phyloP scores from a whole-genome alignment of 2,113 vertebrate species.

The Glaucomys volans region DNA sequence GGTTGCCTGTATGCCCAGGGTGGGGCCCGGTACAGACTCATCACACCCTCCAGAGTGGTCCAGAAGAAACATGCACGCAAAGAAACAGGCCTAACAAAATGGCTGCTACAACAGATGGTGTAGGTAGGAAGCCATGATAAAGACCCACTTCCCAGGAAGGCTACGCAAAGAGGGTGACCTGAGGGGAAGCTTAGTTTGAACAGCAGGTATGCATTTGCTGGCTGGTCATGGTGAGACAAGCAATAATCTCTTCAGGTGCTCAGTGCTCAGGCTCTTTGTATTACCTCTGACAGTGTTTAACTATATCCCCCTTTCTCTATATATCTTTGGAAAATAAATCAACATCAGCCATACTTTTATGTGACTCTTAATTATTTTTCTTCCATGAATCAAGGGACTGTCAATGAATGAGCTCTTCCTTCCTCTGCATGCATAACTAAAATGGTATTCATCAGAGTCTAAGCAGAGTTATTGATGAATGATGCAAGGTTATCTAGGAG shows the following conservation, averaged over 20 bases:
- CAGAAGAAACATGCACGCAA: background rate
- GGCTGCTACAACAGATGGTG: fast-evolving
- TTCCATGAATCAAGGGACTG: conserved; percentile 1
- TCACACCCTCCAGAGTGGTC: background rate
- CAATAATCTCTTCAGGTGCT: background rate
- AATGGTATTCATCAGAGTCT: background rate
- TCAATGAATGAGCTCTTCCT: conserved; percentile 41
- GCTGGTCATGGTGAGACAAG: background rate
- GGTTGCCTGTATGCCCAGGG: background rate
- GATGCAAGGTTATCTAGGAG: background rate
- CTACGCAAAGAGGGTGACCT: background rate
- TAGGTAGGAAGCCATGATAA: background rate
- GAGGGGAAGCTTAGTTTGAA: background rate
- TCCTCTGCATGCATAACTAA: conserved; percentile 2
- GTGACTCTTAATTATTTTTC: conserved; percentile 45
- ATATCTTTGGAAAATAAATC: background rate
- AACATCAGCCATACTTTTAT: conserved; percentile 15
- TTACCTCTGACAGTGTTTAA: background rate
- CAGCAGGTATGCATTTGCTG: background rate
- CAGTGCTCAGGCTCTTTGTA: background rate
- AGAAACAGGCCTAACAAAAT: background rate
- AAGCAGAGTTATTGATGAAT: background rate
- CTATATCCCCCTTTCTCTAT: background rate
- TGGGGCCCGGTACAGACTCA: background rate
- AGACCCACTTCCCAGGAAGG: background rate